Percentiles rank a stretch among this genome's conserved stretches.
These are phyloP conservation scores for Verasper variegatus DNA, from an alignment of 2,113 vertebrate species.

Conservation along the genomic window DNA sequence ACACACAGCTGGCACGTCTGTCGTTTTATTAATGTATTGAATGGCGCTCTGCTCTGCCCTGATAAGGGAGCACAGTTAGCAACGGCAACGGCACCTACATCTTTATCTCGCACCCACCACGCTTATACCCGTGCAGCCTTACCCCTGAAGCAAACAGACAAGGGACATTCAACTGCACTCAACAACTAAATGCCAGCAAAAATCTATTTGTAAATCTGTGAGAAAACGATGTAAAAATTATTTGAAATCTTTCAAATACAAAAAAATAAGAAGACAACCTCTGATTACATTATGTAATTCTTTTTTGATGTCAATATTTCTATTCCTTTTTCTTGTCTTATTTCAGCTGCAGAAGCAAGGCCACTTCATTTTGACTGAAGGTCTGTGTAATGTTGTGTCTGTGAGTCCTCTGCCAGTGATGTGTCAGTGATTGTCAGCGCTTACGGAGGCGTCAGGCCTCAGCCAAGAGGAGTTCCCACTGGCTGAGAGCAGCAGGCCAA, in stretches of 20 bases:
- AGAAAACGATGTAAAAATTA: background rate
- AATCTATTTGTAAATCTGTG: slow-evolving; percentile 1
- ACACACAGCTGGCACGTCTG: slow-evolving; percentile 33
- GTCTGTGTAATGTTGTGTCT: slow-evolving; percentile 38
- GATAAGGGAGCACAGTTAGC: slow-evolving; percentile 56
- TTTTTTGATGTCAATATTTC: background rate
- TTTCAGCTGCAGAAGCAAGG: slow-evolving; percentile 6
- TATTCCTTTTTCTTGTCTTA: background rate
- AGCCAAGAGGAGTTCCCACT: slow-evolving; percentile 78
- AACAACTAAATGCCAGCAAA: background rate
- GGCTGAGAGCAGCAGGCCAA: slow-evolving; percentile 56
- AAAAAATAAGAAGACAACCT: background rate
- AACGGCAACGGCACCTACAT: slow-evolving; percentile 36
- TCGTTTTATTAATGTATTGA: slow-evolving; percentile 42
- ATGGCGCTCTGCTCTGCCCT: slow-evolving; percentile 48
- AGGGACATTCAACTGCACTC: background rate
- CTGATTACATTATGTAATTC: background rate
- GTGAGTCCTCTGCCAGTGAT: slow-evolving; percentile 56
- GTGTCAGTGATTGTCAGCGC: slow-evolving; percentile 67
- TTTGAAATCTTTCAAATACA: background rate
- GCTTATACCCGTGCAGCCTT: slow-evolving; percentile 28
- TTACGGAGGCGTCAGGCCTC: slow-evolving; percentile 50
- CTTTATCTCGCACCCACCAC: slow-evolving; percentile 60
- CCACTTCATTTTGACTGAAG: slow-evolving; percentile 18
- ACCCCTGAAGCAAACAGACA: background rate